Percentiles rank a stretch among this genome's conserved stretches.
Evolutionary conservation across 2,888 invertebrate species (phyloP).

Genomic region (Ichneumoninae sp.): DNA sequence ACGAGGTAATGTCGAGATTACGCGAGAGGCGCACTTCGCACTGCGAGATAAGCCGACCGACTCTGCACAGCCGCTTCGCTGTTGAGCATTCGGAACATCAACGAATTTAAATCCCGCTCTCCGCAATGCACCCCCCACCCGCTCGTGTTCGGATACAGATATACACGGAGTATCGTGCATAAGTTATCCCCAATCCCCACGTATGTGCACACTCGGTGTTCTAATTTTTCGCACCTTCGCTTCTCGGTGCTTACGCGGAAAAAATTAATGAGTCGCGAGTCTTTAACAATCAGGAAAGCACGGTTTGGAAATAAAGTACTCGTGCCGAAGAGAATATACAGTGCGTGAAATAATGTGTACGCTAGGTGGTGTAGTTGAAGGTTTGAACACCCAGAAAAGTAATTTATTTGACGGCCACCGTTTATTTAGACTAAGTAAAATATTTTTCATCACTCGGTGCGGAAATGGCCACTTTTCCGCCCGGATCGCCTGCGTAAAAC

Average conservation of each 20-base stretch:
- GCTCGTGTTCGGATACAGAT: constrained; percentile 36
- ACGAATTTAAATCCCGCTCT: constrained; percentile 28
- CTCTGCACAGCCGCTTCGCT: constrained; percentile 4
- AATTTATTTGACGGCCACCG: too few species aligned
- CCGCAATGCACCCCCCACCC: not conserved
- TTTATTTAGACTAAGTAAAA: too few species aligned
- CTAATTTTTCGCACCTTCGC: constrained; percentile 70
- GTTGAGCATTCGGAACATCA: constrained; percentile 31
- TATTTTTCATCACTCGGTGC: too few species aligned
- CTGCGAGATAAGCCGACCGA: not conserved
- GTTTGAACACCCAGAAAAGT: too few species aligned
- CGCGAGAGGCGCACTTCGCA: constrained; percentile 4
- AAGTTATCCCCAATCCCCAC: constrained; percentile 58
- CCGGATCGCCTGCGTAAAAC: too few species aligned
- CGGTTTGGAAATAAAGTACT: constrained; percentile 1
- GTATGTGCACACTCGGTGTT: constrained; percentile 66
- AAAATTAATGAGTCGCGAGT: not conserved
- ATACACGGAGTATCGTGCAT: constrained; percentile 56
- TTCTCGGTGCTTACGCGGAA: not conserved
- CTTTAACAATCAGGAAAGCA: not conserved
- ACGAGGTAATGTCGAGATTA: constrained; percentile 42
- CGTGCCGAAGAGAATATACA: too few species aligned
- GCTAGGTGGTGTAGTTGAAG: not conserved
- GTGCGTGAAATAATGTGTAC: not conserved
- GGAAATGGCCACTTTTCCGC: too few species aligned